These are phyloP conservation scores for Alethe castanea DNA, from an alignment of 2,113 vertebrate species.

Conservation along the genomic window DNA sequence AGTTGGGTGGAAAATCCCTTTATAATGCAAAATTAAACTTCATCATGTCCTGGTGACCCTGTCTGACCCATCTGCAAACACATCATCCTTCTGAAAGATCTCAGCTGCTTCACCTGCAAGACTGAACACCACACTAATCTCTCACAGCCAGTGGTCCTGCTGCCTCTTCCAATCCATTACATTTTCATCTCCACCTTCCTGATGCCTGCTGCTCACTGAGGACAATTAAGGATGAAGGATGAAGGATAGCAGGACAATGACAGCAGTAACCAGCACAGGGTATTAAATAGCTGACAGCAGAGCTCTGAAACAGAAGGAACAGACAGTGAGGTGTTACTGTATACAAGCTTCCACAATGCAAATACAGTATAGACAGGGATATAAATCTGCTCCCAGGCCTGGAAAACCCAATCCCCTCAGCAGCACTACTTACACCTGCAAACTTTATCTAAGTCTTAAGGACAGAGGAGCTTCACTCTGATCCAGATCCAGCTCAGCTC, in stretches of 20 bases:
- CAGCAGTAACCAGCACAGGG: neutral
- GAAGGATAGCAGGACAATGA: neutral
- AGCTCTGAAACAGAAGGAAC: neutral
- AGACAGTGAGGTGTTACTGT: neutral
- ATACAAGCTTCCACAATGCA: neutral
- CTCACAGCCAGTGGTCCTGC: neutral
- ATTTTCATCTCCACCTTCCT: neutral
- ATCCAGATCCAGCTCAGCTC: neutral
- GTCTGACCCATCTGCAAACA: neutral
- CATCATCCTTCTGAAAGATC: neutral
- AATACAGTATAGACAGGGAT: fast-evolving
- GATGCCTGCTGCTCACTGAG: neutral
- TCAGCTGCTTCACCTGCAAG: neutral
- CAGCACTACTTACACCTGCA: neutral
- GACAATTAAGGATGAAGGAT: neutral
- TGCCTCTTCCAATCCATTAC: neutral
- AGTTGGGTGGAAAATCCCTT: neutral
- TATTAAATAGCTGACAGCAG: neutral
- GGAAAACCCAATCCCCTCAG: neutral
- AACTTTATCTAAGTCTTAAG: neutral
- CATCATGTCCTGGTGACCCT: neutral
- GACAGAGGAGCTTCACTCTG: neutral
- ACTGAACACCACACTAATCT: neutral
- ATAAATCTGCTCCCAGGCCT: neutral
- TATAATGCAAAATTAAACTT: neutral